A percentile compares a stretch with the other conserved stretches of the same genome.
phyloP scores from a whole-genome alignment of 2,113 vertebrate genomes.

The Podarcis raffonei region DNA sequence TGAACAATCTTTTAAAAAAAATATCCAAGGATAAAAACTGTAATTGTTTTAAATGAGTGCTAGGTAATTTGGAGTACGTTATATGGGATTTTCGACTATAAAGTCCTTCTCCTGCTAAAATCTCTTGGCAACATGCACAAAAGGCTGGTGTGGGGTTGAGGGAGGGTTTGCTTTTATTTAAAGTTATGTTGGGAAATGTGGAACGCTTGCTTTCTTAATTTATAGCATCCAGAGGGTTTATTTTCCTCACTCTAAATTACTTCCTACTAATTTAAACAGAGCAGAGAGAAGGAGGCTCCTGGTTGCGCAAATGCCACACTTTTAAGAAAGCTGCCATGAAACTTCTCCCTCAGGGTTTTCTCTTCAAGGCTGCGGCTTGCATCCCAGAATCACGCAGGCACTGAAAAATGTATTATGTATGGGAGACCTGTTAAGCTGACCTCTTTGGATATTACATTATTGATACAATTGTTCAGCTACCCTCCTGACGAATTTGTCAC shows the following conservation, averaged over 20 bases:
- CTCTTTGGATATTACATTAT: not conserved
- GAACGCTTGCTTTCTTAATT: conserved; percentile 23
- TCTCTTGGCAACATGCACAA: not conserved
- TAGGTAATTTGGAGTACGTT: conserved; percentile 29
- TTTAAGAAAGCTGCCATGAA: not conserved
- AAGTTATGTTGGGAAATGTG: conserved; percentile 16
- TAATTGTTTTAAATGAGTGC: conserved; percentile 52
- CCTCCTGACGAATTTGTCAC: no score
- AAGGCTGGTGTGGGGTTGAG: not conserved
- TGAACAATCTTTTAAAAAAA: conserved; percentile 28
- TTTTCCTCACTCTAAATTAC: conserved; percentile 8
- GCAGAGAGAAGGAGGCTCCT: not conserved
- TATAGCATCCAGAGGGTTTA: conserved; percentile 16
- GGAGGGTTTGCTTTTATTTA: conserved; percentile 15
- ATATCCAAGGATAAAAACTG: conserved; percentile 48
- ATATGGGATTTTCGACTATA: conserved; percentile 52
- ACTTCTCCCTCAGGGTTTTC: rapidly evolving
- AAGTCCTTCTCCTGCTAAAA: not conserved
- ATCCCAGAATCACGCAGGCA: not conserved
- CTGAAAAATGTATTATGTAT: no score
- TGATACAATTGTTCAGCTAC: not conserved
- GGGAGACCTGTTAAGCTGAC: not conserved
- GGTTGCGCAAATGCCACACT: not conserved
- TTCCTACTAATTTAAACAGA: not conserved
- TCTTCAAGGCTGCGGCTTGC: rapidly evolving